phyloP scores from a whole-genome alignment of 2,797 vertebrate genomes.

The Chrosomus eos region DNA sequence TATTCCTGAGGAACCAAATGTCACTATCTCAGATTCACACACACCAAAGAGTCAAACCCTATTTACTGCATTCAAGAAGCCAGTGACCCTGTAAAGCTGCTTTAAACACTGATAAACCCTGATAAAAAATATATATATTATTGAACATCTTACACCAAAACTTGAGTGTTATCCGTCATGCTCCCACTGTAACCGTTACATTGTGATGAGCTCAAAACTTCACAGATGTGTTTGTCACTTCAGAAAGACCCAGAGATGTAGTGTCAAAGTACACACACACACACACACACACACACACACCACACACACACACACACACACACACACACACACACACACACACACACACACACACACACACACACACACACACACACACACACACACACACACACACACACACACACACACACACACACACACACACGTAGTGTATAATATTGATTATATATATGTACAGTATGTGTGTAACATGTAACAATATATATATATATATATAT shows the following conservation, averaged over 20 bases:
- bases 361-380: too few relatives aligned
- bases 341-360: too few relatives aligned
- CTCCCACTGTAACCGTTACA: not conserved
- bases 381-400: too few relatives aligned
- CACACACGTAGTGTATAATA: not conserved
- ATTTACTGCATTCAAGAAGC: not conserved
- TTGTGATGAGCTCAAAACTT: not conserved
- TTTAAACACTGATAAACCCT: not conserved
- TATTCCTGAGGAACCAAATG: not conserved
- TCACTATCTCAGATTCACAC: not conserved
- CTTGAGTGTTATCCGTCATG: not conserved
- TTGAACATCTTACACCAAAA: not conserved
- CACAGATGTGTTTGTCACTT: not conserved
- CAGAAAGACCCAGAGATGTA: too few relatives aligned
- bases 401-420: too few relatives aligned
- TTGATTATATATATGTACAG: not conserved
- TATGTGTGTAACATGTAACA: not conserved
- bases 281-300: too few relatives aligned
- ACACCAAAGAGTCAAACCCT: not conserved
- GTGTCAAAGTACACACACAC: too few relatives aligned
- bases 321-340: too few relatives aligned
- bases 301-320: too few relatives aligned
- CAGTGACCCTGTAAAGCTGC: not conserved
- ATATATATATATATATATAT: not conserved
- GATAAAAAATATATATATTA: not conserved